Evolutionary conservation across 37 sponge, comb jelly and placozoan species (phyloP).

Genomic region (Halichondria panicea): DNA sequence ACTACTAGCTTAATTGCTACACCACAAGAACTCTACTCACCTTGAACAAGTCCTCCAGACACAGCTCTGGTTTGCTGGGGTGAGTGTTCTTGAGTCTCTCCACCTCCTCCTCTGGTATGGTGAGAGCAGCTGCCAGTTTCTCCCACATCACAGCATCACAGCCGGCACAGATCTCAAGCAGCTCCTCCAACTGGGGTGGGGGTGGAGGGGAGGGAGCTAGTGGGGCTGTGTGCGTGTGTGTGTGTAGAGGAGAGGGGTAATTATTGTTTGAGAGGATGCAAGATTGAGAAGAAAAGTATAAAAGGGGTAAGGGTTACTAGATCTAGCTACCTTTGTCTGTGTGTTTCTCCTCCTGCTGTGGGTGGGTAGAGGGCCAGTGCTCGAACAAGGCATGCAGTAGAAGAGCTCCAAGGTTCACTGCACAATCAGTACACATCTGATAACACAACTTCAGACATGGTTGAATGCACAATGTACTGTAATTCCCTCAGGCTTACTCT

Average conservation of each 20-base stretch:
- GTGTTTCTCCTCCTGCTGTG: not conserved
- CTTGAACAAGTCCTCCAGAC: slow-evolving; percentile 28
- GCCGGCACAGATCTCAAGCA: slow-evolving; percentile 21
- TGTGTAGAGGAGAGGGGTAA: not conserved
- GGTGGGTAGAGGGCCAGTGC: slow-evolving; percentile 64
- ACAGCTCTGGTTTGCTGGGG: slow-evolving; percentile 1
- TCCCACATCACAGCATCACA: slow-evolving; percentile 6
- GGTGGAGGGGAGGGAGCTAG: not conserved
- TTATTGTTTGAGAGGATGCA: not conserved
- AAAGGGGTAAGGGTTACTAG: not conserved
- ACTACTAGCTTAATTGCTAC: no score
- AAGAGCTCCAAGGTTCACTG: slow-evolving; percentile 78
- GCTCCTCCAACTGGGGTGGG: slow-evolving; percentile 15
- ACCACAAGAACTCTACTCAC: not conserved
- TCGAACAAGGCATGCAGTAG: slow-evolving; percentile 72
- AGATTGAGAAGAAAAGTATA: not conserved
- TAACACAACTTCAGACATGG: not conserved
- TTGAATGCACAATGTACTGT: not conserved
- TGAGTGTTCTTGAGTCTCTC: slow-evolving; percentile 14
- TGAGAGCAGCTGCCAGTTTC: slow-evolving; percentile 23
- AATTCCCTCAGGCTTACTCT: slow-evolving; percentile 33
- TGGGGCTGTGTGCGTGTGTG: not conserved
- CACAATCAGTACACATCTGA: not conserved
- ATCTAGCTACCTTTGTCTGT: not conserved
- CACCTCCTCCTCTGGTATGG: slow-evolving; percentile 3